Evolutionary conservation across 2,888 invertebrate species (phyloP).

Genomic region (Maniola hyperantus): DNA sequence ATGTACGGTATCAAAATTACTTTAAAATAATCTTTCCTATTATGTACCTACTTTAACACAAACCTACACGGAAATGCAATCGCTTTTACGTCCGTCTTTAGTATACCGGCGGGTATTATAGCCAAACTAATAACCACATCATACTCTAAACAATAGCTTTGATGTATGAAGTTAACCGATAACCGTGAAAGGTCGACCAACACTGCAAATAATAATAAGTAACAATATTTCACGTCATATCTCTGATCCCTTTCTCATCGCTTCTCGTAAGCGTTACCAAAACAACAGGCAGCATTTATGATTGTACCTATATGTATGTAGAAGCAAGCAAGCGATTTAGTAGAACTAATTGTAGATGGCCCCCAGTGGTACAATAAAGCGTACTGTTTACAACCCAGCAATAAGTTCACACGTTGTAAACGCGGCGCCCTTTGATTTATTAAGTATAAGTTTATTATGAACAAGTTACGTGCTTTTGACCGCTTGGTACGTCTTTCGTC

Average conservation of each 20-base stretch:
- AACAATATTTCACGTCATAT: constrained; percentile 1
- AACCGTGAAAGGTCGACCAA: not conserved
- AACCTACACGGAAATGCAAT: not conserved
- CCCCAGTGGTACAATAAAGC: constrained; percentile 41
- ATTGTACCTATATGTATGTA: constrained; percentile 14
- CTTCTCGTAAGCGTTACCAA: not conserved
- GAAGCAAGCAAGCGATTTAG: constrained; percentile 21
- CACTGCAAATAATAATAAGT: not conserved
- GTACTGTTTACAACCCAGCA: constrained; percentile 46
- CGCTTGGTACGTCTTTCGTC: constrained; percentile 13
- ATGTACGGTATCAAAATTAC: too few relatives aligned
- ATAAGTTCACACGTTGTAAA: constrained; percentile 54
- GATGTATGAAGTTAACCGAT: not conserved
- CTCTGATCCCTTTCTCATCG: constrained; percentile 1
- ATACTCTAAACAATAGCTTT: not conserved
- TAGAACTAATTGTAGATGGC: constrained; percentile 28
- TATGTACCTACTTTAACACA: not conserved
- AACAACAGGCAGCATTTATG: constrained; percentile 7
- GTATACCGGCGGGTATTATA: too few relatives aligned
- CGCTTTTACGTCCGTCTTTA: not conserved
- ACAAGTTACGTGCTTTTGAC: constrained; percentile 39
- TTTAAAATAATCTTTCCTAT: too few relatives aligned
- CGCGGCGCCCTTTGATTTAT: constrained; percentile 56
- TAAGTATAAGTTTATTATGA: constrained; percentile 51
- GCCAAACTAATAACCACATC: not conserved